Evolutionary conservation across 2,113 vertebrate species (phyloP).

Genomic region (Neogobius melanostomus): DNA sequence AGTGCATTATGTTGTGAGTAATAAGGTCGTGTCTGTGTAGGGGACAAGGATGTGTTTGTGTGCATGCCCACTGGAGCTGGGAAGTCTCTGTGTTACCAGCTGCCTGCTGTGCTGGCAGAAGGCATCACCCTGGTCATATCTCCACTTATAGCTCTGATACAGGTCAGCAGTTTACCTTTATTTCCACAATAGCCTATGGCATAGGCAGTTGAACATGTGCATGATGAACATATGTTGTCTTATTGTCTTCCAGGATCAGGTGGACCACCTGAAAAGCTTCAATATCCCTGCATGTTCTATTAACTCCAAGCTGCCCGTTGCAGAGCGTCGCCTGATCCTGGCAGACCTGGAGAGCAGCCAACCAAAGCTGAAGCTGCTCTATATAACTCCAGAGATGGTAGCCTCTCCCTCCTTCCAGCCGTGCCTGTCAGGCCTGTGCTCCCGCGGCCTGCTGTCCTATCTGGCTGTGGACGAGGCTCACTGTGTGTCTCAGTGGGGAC

Average conservation of each 20-base stretch:
- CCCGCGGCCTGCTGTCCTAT: constrained; percentile 85
- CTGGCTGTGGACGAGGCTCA: constrained; percentile 95
- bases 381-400: constrained; percentile 96
- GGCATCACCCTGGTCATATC: constrained; percentile 96
- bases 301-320: constrained; percentile 87
- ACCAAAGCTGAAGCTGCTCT: constrained; percentile 88
- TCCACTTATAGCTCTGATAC: constrained; percentile 95
- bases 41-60: constrained; percentile 92
- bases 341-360: constrained; percentile 82
- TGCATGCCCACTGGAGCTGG: constrained; percentile 98
- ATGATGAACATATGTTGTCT: not conserved
- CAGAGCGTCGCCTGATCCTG: constrained; percentile 83
- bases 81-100: constrained; percentile 96
- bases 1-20: not conserved
- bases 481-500: constrained; percentile 98
- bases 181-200: not conserved
- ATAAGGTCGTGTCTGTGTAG: constrained; percentile 63
- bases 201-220: not conserved
- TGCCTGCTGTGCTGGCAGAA: constrained; percentile 87
- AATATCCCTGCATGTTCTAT: constrained; percentile 88
- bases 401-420: constrained; percentile 89
- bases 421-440: constrained; percentile 79
- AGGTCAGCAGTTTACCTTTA: constrained; percentile 76
- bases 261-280: constrained; percentile 84
- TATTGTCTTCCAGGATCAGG: constrained; percentile 84